Conservation (phyloP, 1,140 invertebrate genomes). For the Zaprionus vittiger region DNA sequence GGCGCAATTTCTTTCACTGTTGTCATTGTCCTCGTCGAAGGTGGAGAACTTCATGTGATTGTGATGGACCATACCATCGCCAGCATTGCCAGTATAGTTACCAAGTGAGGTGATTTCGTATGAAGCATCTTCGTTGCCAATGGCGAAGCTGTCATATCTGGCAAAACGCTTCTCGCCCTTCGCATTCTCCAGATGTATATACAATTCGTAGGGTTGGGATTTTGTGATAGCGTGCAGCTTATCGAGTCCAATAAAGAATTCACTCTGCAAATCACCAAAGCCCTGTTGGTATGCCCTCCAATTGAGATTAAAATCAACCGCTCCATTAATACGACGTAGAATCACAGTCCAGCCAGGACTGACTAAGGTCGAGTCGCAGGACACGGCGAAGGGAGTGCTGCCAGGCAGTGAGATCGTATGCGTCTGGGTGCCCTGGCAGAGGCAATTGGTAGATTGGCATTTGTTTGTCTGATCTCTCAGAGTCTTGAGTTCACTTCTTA, state of each 20-base stretch:
- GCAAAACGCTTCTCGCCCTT: constrained; percentile 33
- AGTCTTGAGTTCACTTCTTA: neutral
- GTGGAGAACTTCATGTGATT: constrained; percentile 89
- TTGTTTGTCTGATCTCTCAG: constrained; percentile 2
- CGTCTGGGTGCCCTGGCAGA: constrained; percentile 23
- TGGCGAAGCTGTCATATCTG: constrained; percentile 23
- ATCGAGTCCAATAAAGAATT: constrained; percentile 44
- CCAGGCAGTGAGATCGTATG: constrained; percentile 27
- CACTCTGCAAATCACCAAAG: constrained; percentile 29
- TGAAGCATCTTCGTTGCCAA: constrained; percentile 85
- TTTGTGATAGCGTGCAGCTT: constrained; percentile 38
- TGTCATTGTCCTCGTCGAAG: constrained; percentile 89
- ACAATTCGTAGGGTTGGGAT: constrained; percentile 34
- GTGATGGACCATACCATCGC: constrained; percentile 88
- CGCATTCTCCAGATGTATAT: constrained; percentile 29
- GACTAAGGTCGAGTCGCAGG: constrained; percentile 27
- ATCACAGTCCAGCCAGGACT: constrained; percentile 34
- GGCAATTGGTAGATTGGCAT: constrained; percentile 31
- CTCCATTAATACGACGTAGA: constrained; percentile 29
- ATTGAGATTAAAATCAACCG: constrained; percentile 25
- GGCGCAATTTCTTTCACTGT: constrained; percentile 88
- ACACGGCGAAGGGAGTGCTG: constrained; percentile 21
- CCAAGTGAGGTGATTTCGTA: constrained; percentile 87
- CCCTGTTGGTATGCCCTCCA: constrained; percentile 40
- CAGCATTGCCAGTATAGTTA: constrained; percentile 87